Conservation (phyloP, 2,797 vertebrate species). For the Aeoliscus strigatus region DNA sequence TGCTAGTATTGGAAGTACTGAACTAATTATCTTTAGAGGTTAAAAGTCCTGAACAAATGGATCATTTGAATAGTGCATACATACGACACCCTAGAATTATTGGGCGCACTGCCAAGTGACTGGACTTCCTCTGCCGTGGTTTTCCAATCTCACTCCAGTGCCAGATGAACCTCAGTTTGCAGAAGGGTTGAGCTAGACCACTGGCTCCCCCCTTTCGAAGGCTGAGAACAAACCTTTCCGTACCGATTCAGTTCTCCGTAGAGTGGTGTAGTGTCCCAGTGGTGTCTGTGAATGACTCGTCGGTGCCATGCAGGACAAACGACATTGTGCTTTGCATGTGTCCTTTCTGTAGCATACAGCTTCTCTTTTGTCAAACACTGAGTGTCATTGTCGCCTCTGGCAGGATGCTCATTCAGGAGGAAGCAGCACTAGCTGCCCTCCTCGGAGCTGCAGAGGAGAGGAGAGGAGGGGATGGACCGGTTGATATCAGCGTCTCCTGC, state of each 20-base stretch:
- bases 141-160: constrained; percentile 73
- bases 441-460: constrained; percentile 55
- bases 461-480: constrained; percentile 67
- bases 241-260: too few species aligned
- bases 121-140: constrained; percentile 63
- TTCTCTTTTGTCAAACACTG: constrained; percentile 28
- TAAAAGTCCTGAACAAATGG: neutral
- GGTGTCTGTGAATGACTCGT: constrained; percentile 3
- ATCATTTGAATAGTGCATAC: neutral
- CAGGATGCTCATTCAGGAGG: constrained; percentile 81
- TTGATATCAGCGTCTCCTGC: constrained; percentile 56
- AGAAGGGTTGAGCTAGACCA: constrained; percentile 71
- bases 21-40: too few species aligned
- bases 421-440: constrained; percentile 76
- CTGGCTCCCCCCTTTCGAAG: constrained; percentile 74
- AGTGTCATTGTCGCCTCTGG: constrained; percentile 30
- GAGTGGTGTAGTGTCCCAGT: too few species aligned
- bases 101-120: constrained; percentile 70
- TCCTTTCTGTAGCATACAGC: constrained; percentile 29
- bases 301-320: constrained; percentile 31
- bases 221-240: constrained; percentile 59
- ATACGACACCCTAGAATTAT: neutral
- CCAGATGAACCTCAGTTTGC: constrained; percentile 71
- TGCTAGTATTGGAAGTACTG: too few species aligned
- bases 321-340: constrained; percentile 13